Percentiles rank a stretch among this genome's conserved stretches.
These are phyloP conservation scores for Neosalanx taihuensis DNA, from an alignment of 2,797 vertebrate species.

Conservation along the genomic window DNA sequence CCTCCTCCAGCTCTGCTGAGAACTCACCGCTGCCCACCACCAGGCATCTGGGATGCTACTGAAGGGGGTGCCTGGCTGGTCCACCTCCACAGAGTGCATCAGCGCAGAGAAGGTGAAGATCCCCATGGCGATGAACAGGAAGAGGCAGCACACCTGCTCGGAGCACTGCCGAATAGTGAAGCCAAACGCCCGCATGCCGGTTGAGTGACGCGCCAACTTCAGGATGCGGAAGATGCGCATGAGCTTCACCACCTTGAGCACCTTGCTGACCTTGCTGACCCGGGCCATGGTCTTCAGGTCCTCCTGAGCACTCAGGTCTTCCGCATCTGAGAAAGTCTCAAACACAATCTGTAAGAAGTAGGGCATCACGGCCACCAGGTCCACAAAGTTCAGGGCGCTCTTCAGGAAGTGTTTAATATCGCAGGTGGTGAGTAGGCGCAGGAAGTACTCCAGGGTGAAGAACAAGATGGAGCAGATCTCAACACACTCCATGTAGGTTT, in stretches of 20 bases:
- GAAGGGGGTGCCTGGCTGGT: slow-evolving; percentile 84
- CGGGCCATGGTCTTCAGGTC: slow-evolving; percentile 84
- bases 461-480: slow-evolving; percentile 86
- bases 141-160: slow-evolving; percentile 90
- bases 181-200: slow-evolving; percentile 87
- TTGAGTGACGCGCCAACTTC: slow-evolving; percentile 90
- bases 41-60: slow-evolving; percentile 87
- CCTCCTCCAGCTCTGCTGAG: neutral
- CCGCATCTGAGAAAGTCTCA: slow-evolving; percentile 74
- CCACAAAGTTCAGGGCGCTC: slow-evolving; percentile 84
- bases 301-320: slow-evolving; percentile 69
- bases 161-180: slow-evolving; percentile 91
- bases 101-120: slow-evolving; percentile 91
- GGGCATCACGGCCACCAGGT: slow-evolving; percentile 87
- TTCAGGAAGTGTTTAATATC: slow-evolving; percentile 79
- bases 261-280: slow-evolving; percentile 89
- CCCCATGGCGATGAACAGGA: slow-evolving; percentile 90
- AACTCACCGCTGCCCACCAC: slow-evolving; percentile 94
- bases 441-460: slow-evolving; percentile 85
- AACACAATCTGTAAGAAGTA: slow-evolving; percentile 88
- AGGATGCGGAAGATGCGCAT: slow-evolving; percentile 93
- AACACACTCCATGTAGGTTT: slow-evolving; percentile 83
- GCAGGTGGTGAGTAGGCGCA: slow-evolving; percentile 81
- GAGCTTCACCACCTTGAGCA: slow-evolving; percentile 86
- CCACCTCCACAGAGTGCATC: slow-evolving; percentile 88